Evolutionary conservation across 2,113 vertebrate species (phyloP).

Genomic region (Alces alces): DNA sequence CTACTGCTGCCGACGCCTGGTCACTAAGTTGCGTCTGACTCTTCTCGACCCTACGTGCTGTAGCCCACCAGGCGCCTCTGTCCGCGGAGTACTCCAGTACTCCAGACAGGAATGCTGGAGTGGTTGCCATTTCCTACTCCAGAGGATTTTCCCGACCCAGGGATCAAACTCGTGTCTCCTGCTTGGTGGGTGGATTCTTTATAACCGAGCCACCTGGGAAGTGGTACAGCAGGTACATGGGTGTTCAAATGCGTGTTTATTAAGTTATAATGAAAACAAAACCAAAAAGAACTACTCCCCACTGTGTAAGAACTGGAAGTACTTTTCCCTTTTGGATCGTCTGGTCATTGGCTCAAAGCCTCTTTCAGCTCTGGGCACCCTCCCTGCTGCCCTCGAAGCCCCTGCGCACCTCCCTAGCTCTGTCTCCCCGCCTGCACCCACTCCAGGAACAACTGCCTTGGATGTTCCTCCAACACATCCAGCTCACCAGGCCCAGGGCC

Average conservation of each 20-base stretch:
- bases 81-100: not conserved
- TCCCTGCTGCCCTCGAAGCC: not conserved
- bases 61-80: not conserved
- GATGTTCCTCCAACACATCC: not conserved
- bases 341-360: not conserved
- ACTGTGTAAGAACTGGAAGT: not conserved
- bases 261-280: not conserved
- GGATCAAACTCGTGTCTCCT: fast-evolving
- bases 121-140: not conserved
- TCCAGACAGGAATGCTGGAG: not conserved
- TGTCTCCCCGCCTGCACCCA: fast-evolving
- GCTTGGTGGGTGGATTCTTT: not conserved
- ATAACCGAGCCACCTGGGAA: not conserved
- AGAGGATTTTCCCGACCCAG: not conserved
- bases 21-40: not conserved
- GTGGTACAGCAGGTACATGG: fast-evolving
- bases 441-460: not conserved
- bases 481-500: not conserved
- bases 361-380: not conserved
- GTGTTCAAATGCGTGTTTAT: not conserved
- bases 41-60: not conserved
- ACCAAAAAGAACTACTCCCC: not conserved
- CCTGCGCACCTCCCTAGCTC: not conserved
- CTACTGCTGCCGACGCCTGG: fast-evolving
- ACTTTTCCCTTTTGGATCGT: not conserved